Conservation (phyloP, 1,140 invertebrate genomes). For the Pseudomyrmex dendroicus region DNA sequence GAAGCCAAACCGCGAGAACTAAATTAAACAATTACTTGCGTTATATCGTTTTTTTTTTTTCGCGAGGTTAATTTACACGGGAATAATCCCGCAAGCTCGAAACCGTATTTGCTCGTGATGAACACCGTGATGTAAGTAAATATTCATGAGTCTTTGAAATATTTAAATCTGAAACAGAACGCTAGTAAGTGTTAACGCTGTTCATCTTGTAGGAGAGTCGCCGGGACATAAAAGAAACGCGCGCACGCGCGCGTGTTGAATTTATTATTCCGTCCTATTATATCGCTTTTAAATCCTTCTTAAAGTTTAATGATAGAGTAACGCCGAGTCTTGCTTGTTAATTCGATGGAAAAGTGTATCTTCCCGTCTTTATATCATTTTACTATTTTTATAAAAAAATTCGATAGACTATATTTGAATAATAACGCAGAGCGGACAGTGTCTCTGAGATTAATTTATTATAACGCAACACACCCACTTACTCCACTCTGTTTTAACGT, state of each 20-base stretch:
- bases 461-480: neutral
- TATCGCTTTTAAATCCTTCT: conserved; percentile 32
- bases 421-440: neutral
- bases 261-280: conserved; percentile 22
- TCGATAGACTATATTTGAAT: neutral
- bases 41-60: conserved; percentile 12
- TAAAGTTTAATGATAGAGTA: conserved; percentile 46
- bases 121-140: conserved; percentile 38
- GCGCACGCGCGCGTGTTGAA: neutral
- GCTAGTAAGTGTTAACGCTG: conserved; percentile 35
- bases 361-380: neutral
- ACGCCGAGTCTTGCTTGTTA: conserved; percentile 22
- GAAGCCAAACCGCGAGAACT: conserved; percentile 1
- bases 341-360: conserved; percentile 66
- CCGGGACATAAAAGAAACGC: conserved; percentile 3
- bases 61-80: conserved; percentile 27
- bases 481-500: neutral
- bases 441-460: neutral
- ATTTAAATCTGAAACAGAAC: conserved; percentile 65
- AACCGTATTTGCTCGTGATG: conserved; percentile 48
- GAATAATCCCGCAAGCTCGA: conserved; percentile 41
- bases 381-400: neutral
- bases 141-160: conserved; percentile 57
- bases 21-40: conserved; percentile 51
- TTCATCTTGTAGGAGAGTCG: conserved; percentile 30